phyloP scores from a whole-genome alignment of 2,888 invertebrate genomes.

The Chalcosyrphus nemorum region DNA sequence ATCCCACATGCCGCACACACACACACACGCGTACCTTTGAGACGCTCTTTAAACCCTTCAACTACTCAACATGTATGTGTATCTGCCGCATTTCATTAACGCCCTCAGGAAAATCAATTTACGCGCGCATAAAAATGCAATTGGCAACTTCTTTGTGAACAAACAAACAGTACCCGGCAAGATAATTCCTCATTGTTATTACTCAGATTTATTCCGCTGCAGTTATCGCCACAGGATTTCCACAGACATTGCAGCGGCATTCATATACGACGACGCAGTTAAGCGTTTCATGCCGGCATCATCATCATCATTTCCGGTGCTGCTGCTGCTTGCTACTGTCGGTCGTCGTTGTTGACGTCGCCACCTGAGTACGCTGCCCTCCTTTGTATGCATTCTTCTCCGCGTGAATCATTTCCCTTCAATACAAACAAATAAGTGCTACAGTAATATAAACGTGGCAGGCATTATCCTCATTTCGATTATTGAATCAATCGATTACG shows the following conservation, averaged over 20 bases:
- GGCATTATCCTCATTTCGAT: constrained; percentile 73
- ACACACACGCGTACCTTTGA: no score
- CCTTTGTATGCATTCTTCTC: constrained; percentile 42
- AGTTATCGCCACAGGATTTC: constrained; percentile 53
- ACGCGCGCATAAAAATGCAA: constrained; percentile 63
- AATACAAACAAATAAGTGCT: constrained; percentile 62
- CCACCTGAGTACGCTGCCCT: constrained; percentile 59
- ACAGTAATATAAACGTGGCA: constrained; percentile 72
- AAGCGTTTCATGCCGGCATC: constrained; percentile 47
- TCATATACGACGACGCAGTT: constrained; percentile 43
- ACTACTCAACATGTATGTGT: not conserved
- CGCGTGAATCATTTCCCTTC: constrained; percentile 65
- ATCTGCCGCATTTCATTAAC: constrained; percentile 42
- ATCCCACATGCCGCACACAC: not conserved
- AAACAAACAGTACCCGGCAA: constrained; percentile 43
- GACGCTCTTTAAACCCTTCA: not conserved
- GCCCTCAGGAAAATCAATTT: constrained; percentile 52
- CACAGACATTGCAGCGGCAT: constrained; percentile 36
- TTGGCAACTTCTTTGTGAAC: constrained; percentile 62
- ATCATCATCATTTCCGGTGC: constrained; percentile 18
- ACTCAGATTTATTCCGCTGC: constrained; percentile 70
- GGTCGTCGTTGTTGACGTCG: no score
- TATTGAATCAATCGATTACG: constrained; percentile 73
- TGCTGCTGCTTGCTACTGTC: no score
- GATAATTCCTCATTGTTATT: constrained; percentile 72